Conservation (phyloP, 2,797 vertebrate species). For the Epinephelus coioides region DNA sequence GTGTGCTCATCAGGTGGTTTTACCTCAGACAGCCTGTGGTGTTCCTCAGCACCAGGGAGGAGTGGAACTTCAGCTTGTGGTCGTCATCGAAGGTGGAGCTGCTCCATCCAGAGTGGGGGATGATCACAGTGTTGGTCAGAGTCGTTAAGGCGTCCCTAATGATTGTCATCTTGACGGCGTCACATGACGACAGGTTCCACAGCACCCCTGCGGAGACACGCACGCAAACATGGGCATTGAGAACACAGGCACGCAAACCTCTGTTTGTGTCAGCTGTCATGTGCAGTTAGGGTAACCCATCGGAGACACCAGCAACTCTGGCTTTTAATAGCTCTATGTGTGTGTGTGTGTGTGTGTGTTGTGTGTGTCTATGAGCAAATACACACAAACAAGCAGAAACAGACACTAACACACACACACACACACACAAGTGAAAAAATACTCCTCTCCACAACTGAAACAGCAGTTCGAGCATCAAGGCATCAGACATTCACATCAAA, state of each 20-base stretch:
- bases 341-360: constrained; percentile 18
- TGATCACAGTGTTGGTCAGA: constrained; percentile 97
- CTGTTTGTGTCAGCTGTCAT: constrained; percentile 65
- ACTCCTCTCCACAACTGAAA: constrained; percentile 39
- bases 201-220: constrained; percentile 89
- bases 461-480: constrained; percentile 31
- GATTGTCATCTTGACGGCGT: constrained; percentile 98
- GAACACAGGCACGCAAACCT: constrained; percentile 30
- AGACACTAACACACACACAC: not conserved
- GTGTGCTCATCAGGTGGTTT: constrained; percentile 86
- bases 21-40: constrained; percentile 97
- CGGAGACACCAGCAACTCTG: constrained; percentile 13
- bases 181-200: constrained; percentile 99
- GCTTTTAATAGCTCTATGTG: constrained; percentile 58
- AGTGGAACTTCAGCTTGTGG: constrained; percentile 98
- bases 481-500: constrained; percentile 59
- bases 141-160: constrained; percentile 95
- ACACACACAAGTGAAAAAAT: constrained; percentile 22
- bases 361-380: constrained; percentile 10
- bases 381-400: constrained; percentile 16
- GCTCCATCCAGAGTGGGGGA: constrained; percentile 98
- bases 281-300: constrained; percentile 51
- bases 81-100: constrained; percentile 95
- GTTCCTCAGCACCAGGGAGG: constrained; percentile 96
- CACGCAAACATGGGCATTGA: constrained; percentile 27